Evolutionary conservation across 2,113 vertebrate species (phyloP).

Genomic region (Tyto alba): DNA sequence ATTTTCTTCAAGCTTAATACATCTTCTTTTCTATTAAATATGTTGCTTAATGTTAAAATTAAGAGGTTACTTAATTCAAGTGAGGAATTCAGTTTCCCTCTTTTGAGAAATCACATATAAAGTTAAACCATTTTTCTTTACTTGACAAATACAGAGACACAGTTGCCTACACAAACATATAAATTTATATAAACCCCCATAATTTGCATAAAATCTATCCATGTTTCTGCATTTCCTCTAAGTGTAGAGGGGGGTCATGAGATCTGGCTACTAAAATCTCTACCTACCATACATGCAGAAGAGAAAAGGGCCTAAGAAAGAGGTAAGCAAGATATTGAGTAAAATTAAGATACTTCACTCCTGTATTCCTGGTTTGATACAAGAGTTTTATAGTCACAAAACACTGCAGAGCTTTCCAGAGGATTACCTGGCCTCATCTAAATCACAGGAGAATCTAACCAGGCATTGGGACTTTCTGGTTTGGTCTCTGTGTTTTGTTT

Average conservation of each 20-base stretch:
- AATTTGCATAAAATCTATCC: neutral
- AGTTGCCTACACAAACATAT: neutral
- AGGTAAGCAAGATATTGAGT: neutral
- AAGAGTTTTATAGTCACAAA: neutral
- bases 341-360: neutral
- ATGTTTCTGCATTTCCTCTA: neutral
- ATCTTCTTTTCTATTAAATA: neutral
- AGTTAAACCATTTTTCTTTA: neutral
- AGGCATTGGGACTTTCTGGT: neutral
- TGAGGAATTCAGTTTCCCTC: neutral
- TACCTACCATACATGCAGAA: neutral
- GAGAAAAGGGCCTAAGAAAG: neutral
- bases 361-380: neutral
- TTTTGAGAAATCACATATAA: neutral
- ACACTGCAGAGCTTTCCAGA: neutral
- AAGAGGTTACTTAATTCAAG: neutral
- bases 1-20: neutral
- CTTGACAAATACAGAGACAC: neutral
- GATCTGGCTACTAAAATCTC: neutral
- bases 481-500: neutral
- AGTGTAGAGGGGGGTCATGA: neutral
- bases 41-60: neutral
- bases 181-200: neutral
- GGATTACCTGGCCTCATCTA: neutral
- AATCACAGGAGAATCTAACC: neutral